Evolutionary conservation across 2,797 vertebrate genomes (phyloP).

Genomic region (Semotilus atromaculatus): DNA sequence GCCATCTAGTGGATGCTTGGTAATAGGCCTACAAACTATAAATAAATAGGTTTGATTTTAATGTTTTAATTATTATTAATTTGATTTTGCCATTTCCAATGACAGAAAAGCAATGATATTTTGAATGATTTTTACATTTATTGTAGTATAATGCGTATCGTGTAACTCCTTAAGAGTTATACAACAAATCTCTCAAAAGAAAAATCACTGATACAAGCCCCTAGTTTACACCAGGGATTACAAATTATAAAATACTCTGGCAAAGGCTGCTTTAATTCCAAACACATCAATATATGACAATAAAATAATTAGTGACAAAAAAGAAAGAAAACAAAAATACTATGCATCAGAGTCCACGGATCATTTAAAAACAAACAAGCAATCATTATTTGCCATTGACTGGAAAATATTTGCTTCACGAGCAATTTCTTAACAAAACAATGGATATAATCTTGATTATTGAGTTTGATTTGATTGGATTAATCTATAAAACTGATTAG

Average conservation of each 20-base stretch:
- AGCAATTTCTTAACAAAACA: not conserved
- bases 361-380: not conserved
- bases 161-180: conserved; percentile 8
- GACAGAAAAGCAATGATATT: not conserved
- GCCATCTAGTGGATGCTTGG: conserved; percentile 52
- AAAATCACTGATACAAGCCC: not conserved
- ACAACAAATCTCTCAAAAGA: conserved; percentile 15
- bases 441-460: not conserved
- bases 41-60: not conserved
- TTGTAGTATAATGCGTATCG: conserved; percentile 16
- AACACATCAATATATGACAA: conserved; percentile 27
- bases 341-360: not conserved
- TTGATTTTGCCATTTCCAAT: not conserved
- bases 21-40: not conserved
- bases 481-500: not conserved
- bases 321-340: conserved; percentile 8
- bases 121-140: conserved; percentile 5
- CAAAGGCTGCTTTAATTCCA: conserved; percentile 9
- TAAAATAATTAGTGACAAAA: not conserved
- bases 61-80: not conserved
- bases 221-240: conserved; percentile 18
- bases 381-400: not conserved
- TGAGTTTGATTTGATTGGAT: not conserved
- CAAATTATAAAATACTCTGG: not conserved
- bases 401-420: not conserved